phyloP scores from a whole-genome alignment of 64 coral and sea anemone genomes.

The Actinia equina region DNA sequence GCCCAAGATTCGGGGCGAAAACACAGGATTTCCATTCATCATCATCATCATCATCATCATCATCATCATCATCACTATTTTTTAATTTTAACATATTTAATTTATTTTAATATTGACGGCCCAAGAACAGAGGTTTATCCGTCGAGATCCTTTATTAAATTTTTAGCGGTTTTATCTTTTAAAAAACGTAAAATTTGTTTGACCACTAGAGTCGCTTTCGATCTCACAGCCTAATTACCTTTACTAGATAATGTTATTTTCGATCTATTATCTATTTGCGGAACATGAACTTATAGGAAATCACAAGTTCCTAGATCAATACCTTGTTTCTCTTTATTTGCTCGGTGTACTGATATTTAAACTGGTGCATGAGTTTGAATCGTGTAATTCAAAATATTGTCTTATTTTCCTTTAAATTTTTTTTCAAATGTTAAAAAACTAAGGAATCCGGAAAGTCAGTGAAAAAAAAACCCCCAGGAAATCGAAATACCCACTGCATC shows the following conservation, averaged over 20 bases:
- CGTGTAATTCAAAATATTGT: too few relatives aligned
- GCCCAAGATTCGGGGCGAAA: background rate
- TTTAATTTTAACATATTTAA: background rate
- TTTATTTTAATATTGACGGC: background rate
- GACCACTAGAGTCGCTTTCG: background rate
- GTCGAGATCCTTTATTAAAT: too few relatives aligned
- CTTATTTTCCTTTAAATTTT: too few relatives aligned
- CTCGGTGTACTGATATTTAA: too few relatives aligned
- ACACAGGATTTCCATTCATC: too few relatives aligned
- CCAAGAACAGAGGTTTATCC: too few relatives aligned
- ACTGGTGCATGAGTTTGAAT: too few relatives aligned
- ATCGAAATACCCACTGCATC: background rate
- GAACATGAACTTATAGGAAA: background rate
- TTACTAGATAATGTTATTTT: background rate
- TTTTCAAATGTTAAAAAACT: background rate
- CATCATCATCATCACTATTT: too few relatives aligned
- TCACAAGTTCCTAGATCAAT: background rate
- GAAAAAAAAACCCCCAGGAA: background rate
- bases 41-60: too few relatives aligned
- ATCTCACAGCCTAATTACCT: background rate
- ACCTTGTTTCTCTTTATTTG: background rate
- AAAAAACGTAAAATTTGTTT: background rate
- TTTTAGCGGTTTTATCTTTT: background rate
- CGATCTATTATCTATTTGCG: background rate
- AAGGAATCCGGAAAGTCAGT: background rate